Percentiles rank a stretch among this genome's conserved stretches.
phyloP scores from a whole-genome alignment of 2,113 vertebrate genomes.

The Meleagris gallopavo region DNA sequence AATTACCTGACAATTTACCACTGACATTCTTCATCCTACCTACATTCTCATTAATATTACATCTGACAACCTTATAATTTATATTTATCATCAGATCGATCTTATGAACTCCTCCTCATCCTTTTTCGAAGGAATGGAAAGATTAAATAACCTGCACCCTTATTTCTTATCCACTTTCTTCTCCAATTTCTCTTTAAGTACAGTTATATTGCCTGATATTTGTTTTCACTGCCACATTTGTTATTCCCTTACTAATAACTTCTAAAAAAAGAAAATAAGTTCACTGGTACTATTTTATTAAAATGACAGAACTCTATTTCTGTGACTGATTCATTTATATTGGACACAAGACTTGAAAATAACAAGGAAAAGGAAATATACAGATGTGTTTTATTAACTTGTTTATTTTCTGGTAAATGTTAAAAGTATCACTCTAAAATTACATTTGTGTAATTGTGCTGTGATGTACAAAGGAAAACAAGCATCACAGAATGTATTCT shows the following conservation, averaged over 20 bases:
- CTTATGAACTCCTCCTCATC: not conserved
- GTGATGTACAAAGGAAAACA: not conserved
- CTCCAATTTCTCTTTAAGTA: not conserved
- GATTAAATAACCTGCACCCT: not conserved
- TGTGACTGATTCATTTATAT: not conserved
- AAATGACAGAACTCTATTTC: not conserved
- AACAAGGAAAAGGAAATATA: not conserved
- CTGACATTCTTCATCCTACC: not conserved
- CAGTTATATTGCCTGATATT: not conserved
- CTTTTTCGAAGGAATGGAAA: not conserved
- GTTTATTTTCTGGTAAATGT: not conserved
- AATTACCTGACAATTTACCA: not conserved
- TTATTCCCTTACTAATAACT: not conserved
- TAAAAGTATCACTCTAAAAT: constrained; percentile 2
- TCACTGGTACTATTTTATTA: not conserved
- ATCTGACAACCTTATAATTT: not conserved
- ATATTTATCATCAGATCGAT: not conserved
- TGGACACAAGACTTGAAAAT: not conserved
- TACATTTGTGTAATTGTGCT: not conserved
- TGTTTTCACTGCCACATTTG: not conserved
- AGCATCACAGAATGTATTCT: not conserved
- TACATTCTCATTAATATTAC: not conserved
- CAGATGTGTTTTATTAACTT: not conserved
- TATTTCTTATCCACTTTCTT: not conserved
- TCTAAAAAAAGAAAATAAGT: not conserved